Evolutionary conservation across 1,140 invertebrate species (phyloP), one percentile per base, ranked within the genome.

Genomic region (Drosophila navojoa): DNA sequence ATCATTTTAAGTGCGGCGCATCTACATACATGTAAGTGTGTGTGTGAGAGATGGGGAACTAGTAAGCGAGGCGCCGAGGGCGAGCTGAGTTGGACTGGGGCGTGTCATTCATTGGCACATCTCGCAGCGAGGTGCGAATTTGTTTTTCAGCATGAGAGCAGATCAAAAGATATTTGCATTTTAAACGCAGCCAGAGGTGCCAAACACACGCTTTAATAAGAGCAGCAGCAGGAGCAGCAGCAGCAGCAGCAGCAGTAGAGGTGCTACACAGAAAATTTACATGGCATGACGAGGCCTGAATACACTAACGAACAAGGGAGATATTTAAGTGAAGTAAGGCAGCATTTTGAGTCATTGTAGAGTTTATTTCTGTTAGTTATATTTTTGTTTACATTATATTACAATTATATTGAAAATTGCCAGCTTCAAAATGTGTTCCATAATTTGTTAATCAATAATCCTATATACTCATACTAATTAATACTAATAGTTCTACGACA

Each of bases 141-240:
- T 60, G 70, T 54, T 50, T 59, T 57, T 76, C 50, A 58, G 61
- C 73, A 59, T 47, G 78, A 79, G 71, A 82, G 71, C 68, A 87
- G 82, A 89, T 89, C 82, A 79, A 70, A 87, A 76, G 79, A 86
- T 87, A 82, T 87, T 82, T 87, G 81, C 81, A 86, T 75, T 59
- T 72, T 54, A 58, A 72, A 29, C 61, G 57, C 77, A 60, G 59
- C 63, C 64, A 22, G 35, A 77, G 71, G 55, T 47, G 64, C 44
- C 53, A 52, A 38, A 16, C 42, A 70, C 42, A 64, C 35, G 44
- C 29, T 35, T 22, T 16, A 67, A 38, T 19, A 40, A 67, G 42
- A 68, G 29, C 52, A 47, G 50, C 50, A 29, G 57, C 50, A 55
- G 40, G 22, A 32, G 67, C 29, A 66, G 38, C n/a, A 45, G 42